Evolutionary conservation across 2,888 invertebrate species (phyloP), one percentile per base, ranked within the genome.

Genomic region (Mamestra brassicae): DNA sequence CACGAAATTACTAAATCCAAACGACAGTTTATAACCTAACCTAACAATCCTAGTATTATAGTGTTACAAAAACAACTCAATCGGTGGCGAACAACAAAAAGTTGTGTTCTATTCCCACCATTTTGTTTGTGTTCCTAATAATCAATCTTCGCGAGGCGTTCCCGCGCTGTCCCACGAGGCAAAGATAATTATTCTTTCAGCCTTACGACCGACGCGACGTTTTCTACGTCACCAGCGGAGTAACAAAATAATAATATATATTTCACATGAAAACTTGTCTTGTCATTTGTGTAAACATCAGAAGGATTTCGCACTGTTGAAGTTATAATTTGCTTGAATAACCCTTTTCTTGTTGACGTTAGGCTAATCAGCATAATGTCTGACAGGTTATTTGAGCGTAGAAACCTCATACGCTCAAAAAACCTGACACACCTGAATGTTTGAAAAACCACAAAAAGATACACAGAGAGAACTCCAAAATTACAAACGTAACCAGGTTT

Each of bases 171-270:
- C 81, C 58, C 58, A n/a, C 6, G 52, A 54, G 71, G 62, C 74
- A 62, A 65, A 70, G 75, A 85, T 80, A 86, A 87, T 84, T 84
- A 83, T 84, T 83, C 84, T 84, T 81, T 76, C 67, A 71, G 54
- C 65, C 58, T 63, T 36, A 38, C 26, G 61, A 71, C 34, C 38
- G 34, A 71, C 36, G 17, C 38, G 34, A 71, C 36, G 17, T 50
- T 52, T 60, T 42, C 10, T 71, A 50, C 50, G 54, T 65, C 67
- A 69, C 68, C 26, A 69, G 50, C 7, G 54, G 17, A 34, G 17
- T 58, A 34, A 70, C 26, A 73, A 70, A 72, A 70, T 74, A 72
- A 70, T 74, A 67, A 5, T 11, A 70, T 42, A 67, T 34, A 67
- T 55, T 72, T 60, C 10, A 61, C 6, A 57, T 50, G 45, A n/a